Conservation (phyloP, 2,888 invertebrate genomes). For the Netelia virgata region DNA sequence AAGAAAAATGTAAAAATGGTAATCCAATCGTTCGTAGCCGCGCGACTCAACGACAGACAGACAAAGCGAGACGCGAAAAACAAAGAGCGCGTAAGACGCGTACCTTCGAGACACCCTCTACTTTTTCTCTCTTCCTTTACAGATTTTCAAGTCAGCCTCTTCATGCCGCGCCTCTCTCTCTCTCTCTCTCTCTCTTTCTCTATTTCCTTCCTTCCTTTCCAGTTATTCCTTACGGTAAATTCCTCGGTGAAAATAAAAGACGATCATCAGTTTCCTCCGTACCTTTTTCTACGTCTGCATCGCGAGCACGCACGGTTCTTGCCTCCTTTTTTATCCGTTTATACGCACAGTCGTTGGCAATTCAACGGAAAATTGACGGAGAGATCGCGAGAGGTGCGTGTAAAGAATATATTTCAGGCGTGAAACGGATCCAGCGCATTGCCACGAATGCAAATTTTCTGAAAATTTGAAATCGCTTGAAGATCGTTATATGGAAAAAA, state of each 20-base stretch:
- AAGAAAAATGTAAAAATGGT: slow-evolving; percentile 75
- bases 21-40: slow-evolving; percentile 75
- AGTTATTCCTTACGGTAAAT: slow-evolving; percentile 30
- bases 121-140: slow-evolving; percentile 19
- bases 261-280: slow-evolving; percentile 35
- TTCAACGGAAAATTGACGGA: neutral
- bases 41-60: slow-evolving; percentile 25
- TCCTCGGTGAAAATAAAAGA: slow-evolving; percentile 34
- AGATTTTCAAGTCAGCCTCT: slow-evolving; percentile 59
- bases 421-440: neutral
- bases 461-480: neutral
- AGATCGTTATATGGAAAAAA: neutral
- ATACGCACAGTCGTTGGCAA: slow-evolving; percentile 28
- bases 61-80: slow-evolving; percentile 34
- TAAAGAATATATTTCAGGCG: neutral
- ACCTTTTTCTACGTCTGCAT: neutral
- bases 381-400: too few relatives aligned
- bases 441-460: neutral
- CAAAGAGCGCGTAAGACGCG: slow-evolving; percentile 15
- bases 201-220: neutral
- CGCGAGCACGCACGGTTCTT: slow-evolving; percentile 15
- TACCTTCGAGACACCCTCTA: slow-evolving; percentile 7
- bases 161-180: neutral
- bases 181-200: slow-evolving; percentile 2
- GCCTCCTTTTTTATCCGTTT: neutral